These are phyloP conservation scores for Chaunax sp. DNA, from an alignment of 2,797 vertebrate genomes.

Conservation along the genomic window DNA sequence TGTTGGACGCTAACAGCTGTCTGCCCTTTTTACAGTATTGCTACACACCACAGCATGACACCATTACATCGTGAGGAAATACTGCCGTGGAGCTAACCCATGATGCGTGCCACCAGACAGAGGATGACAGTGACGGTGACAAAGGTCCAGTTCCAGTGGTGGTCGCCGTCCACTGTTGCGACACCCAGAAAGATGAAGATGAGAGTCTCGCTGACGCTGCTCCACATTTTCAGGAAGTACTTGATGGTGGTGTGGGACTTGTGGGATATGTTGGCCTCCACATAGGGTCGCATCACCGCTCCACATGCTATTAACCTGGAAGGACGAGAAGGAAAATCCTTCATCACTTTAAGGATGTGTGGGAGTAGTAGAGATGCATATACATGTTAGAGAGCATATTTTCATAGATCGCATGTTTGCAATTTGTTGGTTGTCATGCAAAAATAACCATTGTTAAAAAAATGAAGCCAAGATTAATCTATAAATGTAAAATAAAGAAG, in stretches of 20 bases:
- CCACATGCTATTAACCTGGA: constrained; percentile 93
- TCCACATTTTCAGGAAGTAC: constrained; percentile 99
- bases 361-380: no score
- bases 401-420: not conserved
- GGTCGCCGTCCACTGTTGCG: constrained; percentile 92
- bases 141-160: constrained; percentile 96
- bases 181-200: constrained; percentile 99
- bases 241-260: constrained; percentile 99
- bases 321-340: not conserved
- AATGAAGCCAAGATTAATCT: not conserved
- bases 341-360: not conserved
- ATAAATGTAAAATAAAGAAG: not conserved
- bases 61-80: not conserved
- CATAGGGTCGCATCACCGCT: constrained; percentile 94
- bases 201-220: constrained; percentile 97
- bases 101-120: constrained; percentile 91
- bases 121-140: constrained; percentile 92
- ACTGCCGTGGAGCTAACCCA: constrained; percentile 82
- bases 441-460: not conserved
- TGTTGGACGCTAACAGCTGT: not conserved
- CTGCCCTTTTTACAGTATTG: no score
- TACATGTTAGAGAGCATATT: no score
- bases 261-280: constrained; percentile 99
- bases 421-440: not conserved
- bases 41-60: not conserved